These are phyloP conservation scores for Carcinoscorpius rotundicauda DNA, from an alignment of 1,140 invertebrate species.

Conservation along the genomic window DNA sequence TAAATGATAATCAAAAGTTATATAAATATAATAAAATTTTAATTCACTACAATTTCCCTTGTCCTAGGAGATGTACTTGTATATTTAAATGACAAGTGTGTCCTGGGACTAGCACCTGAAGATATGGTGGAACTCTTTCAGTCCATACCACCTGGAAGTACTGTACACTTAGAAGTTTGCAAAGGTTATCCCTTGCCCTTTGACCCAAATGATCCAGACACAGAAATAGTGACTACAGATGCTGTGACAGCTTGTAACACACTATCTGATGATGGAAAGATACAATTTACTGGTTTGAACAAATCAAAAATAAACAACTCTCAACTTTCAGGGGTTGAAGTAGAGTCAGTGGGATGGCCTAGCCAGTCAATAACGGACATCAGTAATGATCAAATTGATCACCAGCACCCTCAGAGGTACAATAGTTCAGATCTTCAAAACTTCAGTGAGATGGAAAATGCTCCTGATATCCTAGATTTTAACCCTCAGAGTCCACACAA, in stretches of 20 bases:
- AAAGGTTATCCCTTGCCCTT: conserved; percentile 90
- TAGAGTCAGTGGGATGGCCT: conserved; percentile 27
- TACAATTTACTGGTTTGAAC: conserved; percentile 12
- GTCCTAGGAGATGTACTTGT: conserved; percentile 85
- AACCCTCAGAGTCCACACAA: conserved; percentile 22
- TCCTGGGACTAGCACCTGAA: conserved; percentile 89
- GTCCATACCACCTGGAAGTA: conserved; percentile 76
- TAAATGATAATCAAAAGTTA: no score
- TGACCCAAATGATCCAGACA: conserved; percentile 94
- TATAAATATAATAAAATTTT: background rate
- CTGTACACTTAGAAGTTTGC: conserved; percentile 81
- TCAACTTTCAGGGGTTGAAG: conserved; percentile 5
- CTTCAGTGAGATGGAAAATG: conserved; percentile 28
- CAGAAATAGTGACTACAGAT: conserved; percentile 85
- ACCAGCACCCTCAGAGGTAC: conserved; percentile 31
- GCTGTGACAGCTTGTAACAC: conserved; percentile 56
- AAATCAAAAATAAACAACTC: conserved; percentile 2
- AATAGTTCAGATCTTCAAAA: conserved; percentile 46
- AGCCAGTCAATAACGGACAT: conserved; percentile 48
- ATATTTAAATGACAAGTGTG: conserved; percentile 83
- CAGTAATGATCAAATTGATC: conserved; percentile 26
- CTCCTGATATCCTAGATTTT: conserved; percentile 25
- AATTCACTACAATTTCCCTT: conserved; percentile 26
- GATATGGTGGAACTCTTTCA: conserved; percentile 92
- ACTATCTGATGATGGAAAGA: conserved; percentile 6